Evolutionary conservation across 1,140 invertebrate genomes (phyloP).

Genomic region (Oedothorax gibbosus): DNA sequence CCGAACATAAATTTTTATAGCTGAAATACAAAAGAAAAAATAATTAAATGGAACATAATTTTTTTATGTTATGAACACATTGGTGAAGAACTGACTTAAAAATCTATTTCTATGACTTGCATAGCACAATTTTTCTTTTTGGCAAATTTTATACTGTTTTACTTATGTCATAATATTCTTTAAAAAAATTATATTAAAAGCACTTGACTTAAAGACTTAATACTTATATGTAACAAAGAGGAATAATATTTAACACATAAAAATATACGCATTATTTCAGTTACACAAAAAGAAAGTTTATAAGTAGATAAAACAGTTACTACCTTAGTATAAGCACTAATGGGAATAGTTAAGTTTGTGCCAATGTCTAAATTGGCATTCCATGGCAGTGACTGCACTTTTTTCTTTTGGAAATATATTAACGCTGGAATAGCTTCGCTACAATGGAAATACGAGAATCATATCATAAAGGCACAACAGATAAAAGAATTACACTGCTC

Average conservation of each 20-base stretch:
- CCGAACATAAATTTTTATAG: too few species aligned
- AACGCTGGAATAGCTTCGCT: constrained; percentile 71
- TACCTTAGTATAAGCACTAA: constrained; percentile 63
- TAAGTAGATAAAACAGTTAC: neutral
- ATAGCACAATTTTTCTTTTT: too few species aligned
- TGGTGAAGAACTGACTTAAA: too few species aligned
- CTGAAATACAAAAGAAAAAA: too few species aligned
- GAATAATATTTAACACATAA: neutral
- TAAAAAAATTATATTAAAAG: neutral
- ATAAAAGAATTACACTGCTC: neutral
- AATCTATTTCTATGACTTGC: too few species aligned
- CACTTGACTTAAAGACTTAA: neutral
- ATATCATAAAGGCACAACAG: too few species aligned
- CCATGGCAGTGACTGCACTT: constrained; percentile 69
- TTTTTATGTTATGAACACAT: too few species aligned
- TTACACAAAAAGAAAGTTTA: neutral
- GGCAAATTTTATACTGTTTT: too few species aligned
- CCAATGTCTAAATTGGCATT: constrained; percentile 71
- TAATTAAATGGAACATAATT: too few species aligned
- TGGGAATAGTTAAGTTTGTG: constrained; percentile 69
- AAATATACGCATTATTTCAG: neutral
- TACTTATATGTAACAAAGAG: neutral
- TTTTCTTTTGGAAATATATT: constrained; percentile 69
- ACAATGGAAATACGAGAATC: constrained; percentile 47
- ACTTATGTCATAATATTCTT: too few species aligned